Conservation (phyloP, 2,113 vertebrate genomes). For the Plecturocebus donacophilus region DNA sequence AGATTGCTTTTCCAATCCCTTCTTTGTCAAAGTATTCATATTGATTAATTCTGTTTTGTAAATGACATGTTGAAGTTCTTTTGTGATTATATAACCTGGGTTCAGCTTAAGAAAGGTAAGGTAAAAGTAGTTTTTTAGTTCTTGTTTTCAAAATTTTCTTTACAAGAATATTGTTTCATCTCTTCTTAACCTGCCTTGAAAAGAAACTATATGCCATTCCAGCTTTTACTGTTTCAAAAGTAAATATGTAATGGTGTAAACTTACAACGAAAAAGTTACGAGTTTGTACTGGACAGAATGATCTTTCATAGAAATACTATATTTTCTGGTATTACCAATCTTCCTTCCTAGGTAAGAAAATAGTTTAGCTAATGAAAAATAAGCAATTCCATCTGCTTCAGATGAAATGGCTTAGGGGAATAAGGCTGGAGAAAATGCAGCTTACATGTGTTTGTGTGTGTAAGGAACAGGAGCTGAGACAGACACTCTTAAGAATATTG, state of each 20-base stretch:
- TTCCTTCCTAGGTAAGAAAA: not conserved
- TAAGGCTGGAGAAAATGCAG: not conserved
- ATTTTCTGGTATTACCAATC: not conserved
- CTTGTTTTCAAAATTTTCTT: not conserved
- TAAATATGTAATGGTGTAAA: not conserved
- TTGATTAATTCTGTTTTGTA: not conserved
- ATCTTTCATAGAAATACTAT: not conserved
- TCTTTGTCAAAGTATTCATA: not conserved
- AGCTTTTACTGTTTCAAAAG: not conserved
- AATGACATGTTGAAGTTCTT: not conserved
- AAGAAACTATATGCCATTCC: not conserved
- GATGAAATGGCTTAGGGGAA: not conserved
- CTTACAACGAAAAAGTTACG: not conserved
- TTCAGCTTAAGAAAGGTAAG: not conserved
- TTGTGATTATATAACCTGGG: not conserved
- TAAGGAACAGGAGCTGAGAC: not conserved
- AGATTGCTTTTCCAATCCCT: not conserved
- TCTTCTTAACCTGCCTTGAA: not conserved
- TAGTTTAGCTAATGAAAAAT: not conserved
- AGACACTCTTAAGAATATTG: not conserved
- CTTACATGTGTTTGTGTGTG: fast-evolving
- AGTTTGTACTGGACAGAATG: not conserved
- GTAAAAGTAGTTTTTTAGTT: not conserved
- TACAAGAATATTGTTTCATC: not conserved
- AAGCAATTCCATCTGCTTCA: not conserved